Conservation (phyloP, 1,140 invertebrate genomes). For the Caenorhabditis remanei region DNA sequence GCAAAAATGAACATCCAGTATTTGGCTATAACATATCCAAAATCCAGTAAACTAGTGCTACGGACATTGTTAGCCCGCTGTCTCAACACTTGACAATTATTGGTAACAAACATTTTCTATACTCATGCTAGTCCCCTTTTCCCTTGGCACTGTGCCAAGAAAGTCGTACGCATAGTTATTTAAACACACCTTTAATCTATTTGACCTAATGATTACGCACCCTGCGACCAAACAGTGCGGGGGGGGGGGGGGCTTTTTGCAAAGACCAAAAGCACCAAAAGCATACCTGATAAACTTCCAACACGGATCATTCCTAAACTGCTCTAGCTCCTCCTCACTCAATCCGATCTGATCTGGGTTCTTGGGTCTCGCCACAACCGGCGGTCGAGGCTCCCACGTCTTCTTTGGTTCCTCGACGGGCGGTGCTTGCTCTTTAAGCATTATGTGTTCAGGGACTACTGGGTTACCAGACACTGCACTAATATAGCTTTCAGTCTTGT, state of each 20-base stretch:
- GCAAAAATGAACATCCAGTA: too few species aligned
- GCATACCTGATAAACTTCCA: constrained; percentile 71
- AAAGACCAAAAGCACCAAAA: too few species aligned
- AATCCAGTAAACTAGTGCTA: too few species aligned
- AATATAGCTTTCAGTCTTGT: constrained; percentile 67
- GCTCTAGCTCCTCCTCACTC: constrained; percentile 67
- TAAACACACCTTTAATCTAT: neutral
- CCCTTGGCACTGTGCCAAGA: neutral
- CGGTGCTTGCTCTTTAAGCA: neutral
- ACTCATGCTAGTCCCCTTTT: too few species aligned
- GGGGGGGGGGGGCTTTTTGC: too few species aligned
- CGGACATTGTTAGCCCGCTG: too few species aligned
- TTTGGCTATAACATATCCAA: too few species aligned
- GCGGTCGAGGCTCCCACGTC: constrained; percentile 6
- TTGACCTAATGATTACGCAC: constrained; percentile 13
- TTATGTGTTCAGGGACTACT: constrained; percentile 25
- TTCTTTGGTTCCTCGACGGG: neutral
- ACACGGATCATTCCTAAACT: constrained; percentile 68
- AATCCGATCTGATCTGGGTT: constrained; percentile 64
- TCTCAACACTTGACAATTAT: constrained; percentile 48
- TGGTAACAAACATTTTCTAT: too few species aligned
- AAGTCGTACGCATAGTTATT: neutral
- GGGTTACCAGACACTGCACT: constrained; percentile 62
- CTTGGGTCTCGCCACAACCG: neutral
- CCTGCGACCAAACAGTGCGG: too few species aligned